These are phyloP conservation scores for Paratrypauchen microcephalus DNA, from an alignment of 2,797 vertebrate genomes.

Conservation along the genomic window DNA sequence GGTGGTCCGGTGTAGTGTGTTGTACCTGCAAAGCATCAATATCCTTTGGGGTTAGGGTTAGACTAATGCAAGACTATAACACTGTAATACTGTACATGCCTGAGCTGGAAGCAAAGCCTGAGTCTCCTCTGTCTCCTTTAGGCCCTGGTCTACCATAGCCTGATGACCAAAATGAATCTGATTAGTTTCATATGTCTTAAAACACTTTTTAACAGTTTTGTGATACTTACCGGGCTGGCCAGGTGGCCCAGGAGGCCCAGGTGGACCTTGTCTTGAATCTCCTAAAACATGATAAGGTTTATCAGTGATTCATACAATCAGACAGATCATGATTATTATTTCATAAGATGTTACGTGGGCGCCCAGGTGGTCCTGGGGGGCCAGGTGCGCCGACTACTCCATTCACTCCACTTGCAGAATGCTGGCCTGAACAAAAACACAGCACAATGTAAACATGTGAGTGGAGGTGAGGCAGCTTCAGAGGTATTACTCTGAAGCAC, in stretches of 20 bases:
- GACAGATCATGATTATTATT: background rate
- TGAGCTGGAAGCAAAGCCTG: constrained; percentile 77
- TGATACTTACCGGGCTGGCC: constrained; percentile 78
- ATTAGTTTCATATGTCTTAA: background rate
- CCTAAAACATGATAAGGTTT: constrained; percentile 46
- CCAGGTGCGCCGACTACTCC: constrained; percentile 56
- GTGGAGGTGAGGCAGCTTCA: too few relatives aligned
- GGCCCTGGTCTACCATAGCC: constrained; percentile 87
- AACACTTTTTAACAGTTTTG: background rate
- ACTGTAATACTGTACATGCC: constrained; percentile 66
- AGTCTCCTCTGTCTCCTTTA: constrained; percentile 85
- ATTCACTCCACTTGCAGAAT: constrained; percentile 19
- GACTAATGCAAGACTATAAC: background rate
- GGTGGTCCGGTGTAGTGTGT: constrained; percentile 73
- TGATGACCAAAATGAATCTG: constrained; percentile 42
- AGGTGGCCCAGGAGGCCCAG: constrained; percentile 84
- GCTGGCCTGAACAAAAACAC: constrained; percentile 54
- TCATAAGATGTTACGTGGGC: constrained; percentile 63
- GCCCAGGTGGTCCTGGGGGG: constrained; percentile 74
- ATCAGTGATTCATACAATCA: constrained; percentile 7
- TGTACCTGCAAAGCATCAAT: background rate
- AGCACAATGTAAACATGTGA: background rate
- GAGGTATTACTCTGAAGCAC: constrained; percentile 15
- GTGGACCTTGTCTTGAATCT: constrained; percentile 74
- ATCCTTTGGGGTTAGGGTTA: background rate